Percentiles rank a stretch among this genome's conserved stretches.
phyloP scores from a whole-genome alignment of 2,888 invertebrate genomes.

The Sepioteuthis lessoniana region DNA sequence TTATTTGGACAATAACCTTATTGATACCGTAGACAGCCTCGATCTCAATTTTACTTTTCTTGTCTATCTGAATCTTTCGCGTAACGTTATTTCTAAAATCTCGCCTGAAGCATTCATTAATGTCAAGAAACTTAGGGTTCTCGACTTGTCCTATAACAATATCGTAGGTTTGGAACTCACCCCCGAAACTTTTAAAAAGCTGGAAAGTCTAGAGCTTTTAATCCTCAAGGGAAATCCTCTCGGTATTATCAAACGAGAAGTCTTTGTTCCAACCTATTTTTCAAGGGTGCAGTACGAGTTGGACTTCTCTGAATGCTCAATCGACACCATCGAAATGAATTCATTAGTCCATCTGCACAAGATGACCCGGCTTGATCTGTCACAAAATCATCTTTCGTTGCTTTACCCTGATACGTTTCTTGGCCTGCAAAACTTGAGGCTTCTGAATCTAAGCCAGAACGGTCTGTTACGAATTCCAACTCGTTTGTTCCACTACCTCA shows the following conservation, averaged over 20 bases:
- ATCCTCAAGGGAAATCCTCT: background rate
- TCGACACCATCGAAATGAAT: background rate
- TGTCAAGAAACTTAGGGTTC: background rate
- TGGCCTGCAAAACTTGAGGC: background rate
- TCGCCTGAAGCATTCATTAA: background rate
- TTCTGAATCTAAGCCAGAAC: background rate
- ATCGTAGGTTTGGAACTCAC: background rate
- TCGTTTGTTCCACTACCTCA: background rate
- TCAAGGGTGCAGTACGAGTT: background rate
- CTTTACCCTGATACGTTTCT: background rate
- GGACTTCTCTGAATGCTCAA: background rate
- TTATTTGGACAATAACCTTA: background rate
- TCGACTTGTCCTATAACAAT: conserved; percentile 17
- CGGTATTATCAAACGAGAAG: background rate
- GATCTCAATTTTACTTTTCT: background rate
- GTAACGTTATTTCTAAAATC: background rate
- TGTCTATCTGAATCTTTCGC: conserved; percentile 23
- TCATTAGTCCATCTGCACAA: background rate
- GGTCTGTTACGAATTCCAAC: background rate
- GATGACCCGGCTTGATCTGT: background rate
- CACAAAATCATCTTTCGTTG: background rate
- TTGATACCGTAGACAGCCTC: background rate
- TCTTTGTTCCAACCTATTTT: background rate
- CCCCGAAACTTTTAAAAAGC: background rate
- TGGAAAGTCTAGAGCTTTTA: conserved; percentile 15